phyloP scores from a whole-genome alignment of 1,140 invertebrate genomes.

The Drosophila albomicans region DNA sequence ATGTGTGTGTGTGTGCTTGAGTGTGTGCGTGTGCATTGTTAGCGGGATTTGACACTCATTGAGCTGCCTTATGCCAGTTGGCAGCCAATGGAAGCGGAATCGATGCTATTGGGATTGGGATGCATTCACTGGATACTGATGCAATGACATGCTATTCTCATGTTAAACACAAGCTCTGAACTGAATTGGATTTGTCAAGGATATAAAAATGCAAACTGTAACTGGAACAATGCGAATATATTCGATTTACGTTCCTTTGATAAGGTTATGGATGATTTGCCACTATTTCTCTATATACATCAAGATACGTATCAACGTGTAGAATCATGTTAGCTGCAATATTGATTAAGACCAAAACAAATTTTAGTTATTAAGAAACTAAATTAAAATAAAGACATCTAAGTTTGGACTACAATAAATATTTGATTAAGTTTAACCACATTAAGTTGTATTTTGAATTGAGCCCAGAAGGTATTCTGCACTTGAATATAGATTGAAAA shows the following conservation, averaged over 20 bases:
- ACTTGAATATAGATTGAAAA: not conserved
- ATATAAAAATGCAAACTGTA: slow-evolving; percentile 30
- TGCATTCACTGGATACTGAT: slow-evolving; percentile 43
- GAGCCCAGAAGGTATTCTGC: not conserved
- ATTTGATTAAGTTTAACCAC: not conserved
- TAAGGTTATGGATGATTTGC: slow-evolving; percentile 1
- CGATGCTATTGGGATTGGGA: slow-evolving; percentile 50
- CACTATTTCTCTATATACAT: not conserved
- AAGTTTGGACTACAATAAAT: not conserved
- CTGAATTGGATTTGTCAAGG: slow-evolving; percentile 47
- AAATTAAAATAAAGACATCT: not conserved
- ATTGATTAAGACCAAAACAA: not conserved
- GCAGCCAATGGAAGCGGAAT: slow-evolving; percentile 41
- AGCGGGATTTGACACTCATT: slow-evolving; percentile 62
- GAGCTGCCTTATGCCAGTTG: slow-evolving; percentile 64
- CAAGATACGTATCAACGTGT: not conserved
- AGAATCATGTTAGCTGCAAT: not conserved
- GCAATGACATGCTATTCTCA: slow-evolving; percentile 46
- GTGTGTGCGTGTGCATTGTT: slow-evolving; percentile 37
- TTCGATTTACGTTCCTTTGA: slow-evolving; percentile 10
- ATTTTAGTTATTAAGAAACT: not conserved
- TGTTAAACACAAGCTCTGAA: slow-evolving; percentile 43
- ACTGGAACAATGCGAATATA: slow-evolving; percentile 19
- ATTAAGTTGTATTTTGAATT: not conserved
- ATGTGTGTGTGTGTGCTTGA: not conserved